These are phyloP conservation scores for Apeira syringaria DNA, from an alignment of 2,888 invertebrate species.

Conservation along the genomic window DNA sequence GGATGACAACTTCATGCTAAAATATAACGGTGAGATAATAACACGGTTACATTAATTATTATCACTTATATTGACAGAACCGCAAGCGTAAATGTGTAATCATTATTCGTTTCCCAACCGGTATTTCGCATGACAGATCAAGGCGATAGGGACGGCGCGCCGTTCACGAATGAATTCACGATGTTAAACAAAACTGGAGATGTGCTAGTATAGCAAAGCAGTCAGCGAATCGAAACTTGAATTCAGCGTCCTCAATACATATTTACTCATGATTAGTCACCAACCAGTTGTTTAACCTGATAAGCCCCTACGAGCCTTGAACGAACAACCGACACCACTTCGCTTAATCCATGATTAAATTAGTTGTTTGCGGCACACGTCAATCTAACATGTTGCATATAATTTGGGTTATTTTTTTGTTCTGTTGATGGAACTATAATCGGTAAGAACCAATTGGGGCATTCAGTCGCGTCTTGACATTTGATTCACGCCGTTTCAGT, in stretches of 20 bases:
- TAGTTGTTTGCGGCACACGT: slow-evolving; percentile 16
- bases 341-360: slow-evolving; percentile 22
- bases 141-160: slow-evolving; percentile 13
- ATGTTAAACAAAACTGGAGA: slow-evolving; percentile 34
- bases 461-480: slow-evolving; percentile 1
- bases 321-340: slow-evolving; percentile 14
- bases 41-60: slow-evolving; percentile 26
- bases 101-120: not conserved
- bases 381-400: slow-evolving; percentile 6
- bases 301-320: slow-evolving; percentile 22
- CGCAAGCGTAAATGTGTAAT: not conserved
- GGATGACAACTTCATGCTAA: not conserved
- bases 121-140: slow-evolving; percentile 11
- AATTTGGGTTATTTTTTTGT: slow-evolving; percentile 5
- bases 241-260: slow-evolving; percentile 39
- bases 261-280: slow-evolving; percentile 39
- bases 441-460: slow-evolving; percentile 5
- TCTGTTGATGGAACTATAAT: not conserved
- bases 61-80: not conserved
- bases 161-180: slow-evolving; percentile 12
- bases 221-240: slow-evolving; percentile 30
- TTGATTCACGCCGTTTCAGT: not conserved
- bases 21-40: not conserved
- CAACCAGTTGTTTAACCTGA: slow-evolving; percentile 30
- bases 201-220: slow-evolving; percentile 29